phyloP scores from a whole-genome alignment of 2,888 invertebrate genomes.

The Stenodera caucasica region DNA sequence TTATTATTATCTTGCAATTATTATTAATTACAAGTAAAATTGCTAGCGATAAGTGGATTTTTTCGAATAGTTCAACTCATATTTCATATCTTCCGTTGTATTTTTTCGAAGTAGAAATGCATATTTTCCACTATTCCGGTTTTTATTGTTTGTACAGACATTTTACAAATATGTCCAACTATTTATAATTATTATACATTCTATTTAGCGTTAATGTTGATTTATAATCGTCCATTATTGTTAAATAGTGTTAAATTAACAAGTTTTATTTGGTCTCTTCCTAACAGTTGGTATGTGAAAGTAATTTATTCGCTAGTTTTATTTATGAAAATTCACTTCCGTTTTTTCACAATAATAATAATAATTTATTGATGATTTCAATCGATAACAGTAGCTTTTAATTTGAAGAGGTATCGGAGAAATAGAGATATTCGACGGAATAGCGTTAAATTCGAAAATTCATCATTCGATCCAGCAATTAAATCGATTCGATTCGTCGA shows the following conservation, averaged over 20 bases:
- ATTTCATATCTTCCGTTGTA: too few relatives aligned
- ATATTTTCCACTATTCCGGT: not conserved
- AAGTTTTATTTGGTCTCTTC: not conserved
- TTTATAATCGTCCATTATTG: not conserved
- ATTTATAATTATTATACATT: too few relatives aligned
- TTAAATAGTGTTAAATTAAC: not conserved
- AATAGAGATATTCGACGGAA: too few relatives aligned
- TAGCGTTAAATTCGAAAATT: too few relatives aligned
- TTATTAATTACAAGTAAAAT: not conserved
- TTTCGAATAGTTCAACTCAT: too few relatives aligned
- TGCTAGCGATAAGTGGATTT: not conserved
- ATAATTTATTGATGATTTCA: too few relatives aligned
- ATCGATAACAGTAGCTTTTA: too few relatives aligned
- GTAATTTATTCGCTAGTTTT: not conserved
- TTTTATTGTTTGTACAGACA: not conserved
- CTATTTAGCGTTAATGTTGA: not conserved
- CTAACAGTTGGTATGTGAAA: conserved; percentile 6
- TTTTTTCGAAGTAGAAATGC: not conserved
- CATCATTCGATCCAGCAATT: too few relatives aligned
- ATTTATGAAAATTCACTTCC: too few relatives aligned
- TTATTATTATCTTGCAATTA: not conserved
- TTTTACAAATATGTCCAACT: not conserved
- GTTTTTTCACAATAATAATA: too few relatives aligned
- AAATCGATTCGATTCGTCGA: too few relatives aligned
- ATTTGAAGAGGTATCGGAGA: too few relatives aligned